phyloP scores from a whole-genome alignment of 2,888 invertebrate genomes.

The Tipula lateralis region DNA sequence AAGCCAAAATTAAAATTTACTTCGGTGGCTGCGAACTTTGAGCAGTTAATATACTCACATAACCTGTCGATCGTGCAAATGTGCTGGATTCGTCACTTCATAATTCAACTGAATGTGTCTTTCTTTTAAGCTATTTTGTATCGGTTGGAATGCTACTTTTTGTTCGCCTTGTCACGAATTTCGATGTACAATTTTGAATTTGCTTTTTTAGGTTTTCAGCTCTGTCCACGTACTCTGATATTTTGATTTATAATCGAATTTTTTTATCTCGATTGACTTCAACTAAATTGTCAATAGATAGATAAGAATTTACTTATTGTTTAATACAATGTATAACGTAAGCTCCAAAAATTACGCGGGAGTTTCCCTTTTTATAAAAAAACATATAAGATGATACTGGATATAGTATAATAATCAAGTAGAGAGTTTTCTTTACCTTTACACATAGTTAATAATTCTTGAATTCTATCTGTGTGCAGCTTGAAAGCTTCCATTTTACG shows the following conservation, averaged over 20 bases:
- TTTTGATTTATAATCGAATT: slow-evolving; percentile 48
- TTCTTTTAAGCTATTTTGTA: slow-evolving; percentile 57
- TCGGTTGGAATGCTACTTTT: slow-evolving; percentile 55
- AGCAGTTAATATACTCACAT: slow-evolving; percentile 56
- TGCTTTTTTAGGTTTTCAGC: slow-evolving; percentile 75
- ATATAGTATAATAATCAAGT: no score
- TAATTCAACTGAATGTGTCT: slow-evolving; percentile 58
- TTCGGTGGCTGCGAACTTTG: neutral
- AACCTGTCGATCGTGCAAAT: slow-evolving; percentile 85
- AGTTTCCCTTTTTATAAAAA: no score
- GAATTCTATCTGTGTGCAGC: slow-evolving; percentile 47
- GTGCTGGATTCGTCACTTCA: slow-evolving; percentile 58
- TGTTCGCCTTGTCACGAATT: slow-evolving; percentile 69
- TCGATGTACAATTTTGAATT: slow-evolving; percentile 65
- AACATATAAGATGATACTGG: no score
- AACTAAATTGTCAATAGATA: slow-evolving; percentile 42
- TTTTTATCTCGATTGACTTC: slow-evolving; percentile 53
- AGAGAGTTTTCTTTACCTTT: slow-evolving; percentile 37
- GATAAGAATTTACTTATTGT: neutral
- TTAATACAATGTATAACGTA: neutral
- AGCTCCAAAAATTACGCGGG: neutral
- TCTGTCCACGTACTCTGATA: slow-evolving; percentile 72
- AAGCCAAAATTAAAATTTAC: slow-evolving; percentile 29
- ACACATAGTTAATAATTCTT: slow-evolving; percentile 36
- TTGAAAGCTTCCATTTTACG: slow-evolving; percentile 46